Conservation (phyloP, 2,888 invertebrate genomes). For the Acronicta psi region DNA sequence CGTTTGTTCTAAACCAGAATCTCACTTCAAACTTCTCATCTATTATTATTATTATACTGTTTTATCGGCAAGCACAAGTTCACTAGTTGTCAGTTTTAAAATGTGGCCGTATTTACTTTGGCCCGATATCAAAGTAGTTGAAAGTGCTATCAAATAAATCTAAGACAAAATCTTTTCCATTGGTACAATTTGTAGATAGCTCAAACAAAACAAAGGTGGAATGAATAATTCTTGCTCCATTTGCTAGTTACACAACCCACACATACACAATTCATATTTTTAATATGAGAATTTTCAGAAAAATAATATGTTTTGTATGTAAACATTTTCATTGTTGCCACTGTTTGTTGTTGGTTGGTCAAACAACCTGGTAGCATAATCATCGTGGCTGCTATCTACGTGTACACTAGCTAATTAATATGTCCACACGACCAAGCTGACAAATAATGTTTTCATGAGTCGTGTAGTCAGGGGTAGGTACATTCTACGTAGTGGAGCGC, state of each 20-base stretch:
- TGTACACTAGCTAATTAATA: conserved; percentile 60
- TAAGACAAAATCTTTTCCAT: conserved; percentile 1
- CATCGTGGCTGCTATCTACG: conserved; percentile 53
- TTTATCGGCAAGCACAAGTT: not conserved
- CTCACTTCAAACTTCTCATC: too few species aligned
- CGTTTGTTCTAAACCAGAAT: too few species aligned
- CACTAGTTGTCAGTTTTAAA: not conserved
- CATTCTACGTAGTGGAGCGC: conserved; percentile 53
- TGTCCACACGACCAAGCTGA: conserved; percentile 59
- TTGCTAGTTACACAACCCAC: too few species aligned
- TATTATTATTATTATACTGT: not conserved
- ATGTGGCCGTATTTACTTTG: not conserved
- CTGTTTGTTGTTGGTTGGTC: conserved; percentile 39
- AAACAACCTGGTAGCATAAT: conserved; percentile 51
- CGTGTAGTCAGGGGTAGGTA: conserved; percentile 62
- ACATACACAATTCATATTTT: not conserved
- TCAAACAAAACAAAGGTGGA: conserved; percentile 4
- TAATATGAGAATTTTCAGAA: not conserved
- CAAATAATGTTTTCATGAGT: conserved; percentile 60
- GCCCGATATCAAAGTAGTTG: conserved; percentile 10
- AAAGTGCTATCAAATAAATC: conserved; percentile 17
- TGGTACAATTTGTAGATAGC: conserved; percentile 8
- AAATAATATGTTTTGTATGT: conserved; percentile 7
- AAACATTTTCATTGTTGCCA: conserved; percentile 12
- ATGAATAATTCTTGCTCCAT: not conserved